Percentiles rank a stretch among this genome's conserved stretches.
phyloP scores from a whole-genome alignment of 2,797 vertebrate species.

The Eurystomus glaucurus region DNA sequence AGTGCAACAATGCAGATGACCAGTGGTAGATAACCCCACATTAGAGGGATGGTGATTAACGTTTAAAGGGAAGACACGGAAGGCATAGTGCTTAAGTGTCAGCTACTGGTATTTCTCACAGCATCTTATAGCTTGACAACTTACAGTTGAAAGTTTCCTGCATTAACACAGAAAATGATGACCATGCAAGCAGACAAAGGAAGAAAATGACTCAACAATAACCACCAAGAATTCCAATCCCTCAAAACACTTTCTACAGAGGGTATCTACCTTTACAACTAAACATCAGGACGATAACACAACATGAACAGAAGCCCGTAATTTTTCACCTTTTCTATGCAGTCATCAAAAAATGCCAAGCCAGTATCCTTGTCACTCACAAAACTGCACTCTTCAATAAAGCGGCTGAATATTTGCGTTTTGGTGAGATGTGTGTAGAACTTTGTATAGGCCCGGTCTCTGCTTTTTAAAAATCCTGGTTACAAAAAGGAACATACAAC shows the following conservation, averaged over 20 bases:
- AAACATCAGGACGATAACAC: not conserved
- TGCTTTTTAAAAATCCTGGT: slow-evolving; percentile 95
- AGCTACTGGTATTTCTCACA: not conserved
- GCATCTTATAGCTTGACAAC: not conserved
- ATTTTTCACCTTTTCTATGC: slow-evolving; percentile 94
- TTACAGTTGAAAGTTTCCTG: not conserved
- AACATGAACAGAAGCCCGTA: not conserved
- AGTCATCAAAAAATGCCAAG: slow-evolving; percentile 98
- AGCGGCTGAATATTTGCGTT: slow-evolving; percentile 99
- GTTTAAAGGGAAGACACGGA: not conserved
- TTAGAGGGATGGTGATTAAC: not conserved
- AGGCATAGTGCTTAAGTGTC: not conserved
- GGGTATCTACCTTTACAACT: not conserved
- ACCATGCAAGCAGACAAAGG: not conserved
- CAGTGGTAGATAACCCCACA: not conserved
- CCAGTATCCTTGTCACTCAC: slow-evolving; percentile 99
- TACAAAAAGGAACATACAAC: slow-evolving; percentile 51
- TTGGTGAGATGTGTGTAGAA: slow-evolving; percentile 96
- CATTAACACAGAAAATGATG: not conserved
- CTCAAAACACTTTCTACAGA: not conserved
- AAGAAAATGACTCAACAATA: not conserved
- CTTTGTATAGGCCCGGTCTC: slow-evolving; percentile 96
- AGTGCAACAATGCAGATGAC: not conserved
- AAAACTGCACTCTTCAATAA: slow-evolving; percentile 98
- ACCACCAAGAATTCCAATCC: not conserved